These are phyloP conservation scores for Drosophila yooni DNA, from an alignment of 2,888 invertebrate species.

Conservation along the genomic window DNA sequence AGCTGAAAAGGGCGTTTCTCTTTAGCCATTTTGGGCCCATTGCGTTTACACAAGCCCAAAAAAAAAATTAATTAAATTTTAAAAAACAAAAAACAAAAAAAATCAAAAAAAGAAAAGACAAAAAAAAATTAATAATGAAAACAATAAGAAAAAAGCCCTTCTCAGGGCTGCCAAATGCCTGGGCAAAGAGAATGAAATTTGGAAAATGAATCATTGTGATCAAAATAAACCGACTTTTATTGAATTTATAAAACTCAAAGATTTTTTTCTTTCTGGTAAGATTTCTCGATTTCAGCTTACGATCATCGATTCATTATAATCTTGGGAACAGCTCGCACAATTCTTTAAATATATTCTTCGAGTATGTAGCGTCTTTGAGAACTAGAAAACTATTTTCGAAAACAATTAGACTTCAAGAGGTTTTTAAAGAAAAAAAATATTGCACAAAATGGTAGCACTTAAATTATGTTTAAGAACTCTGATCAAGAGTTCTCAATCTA, in stretches of 20 bases:
- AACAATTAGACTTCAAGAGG: neutral
- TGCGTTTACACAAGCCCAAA: conserved; percentile 38
- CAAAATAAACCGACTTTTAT: conserved; percentile 78
- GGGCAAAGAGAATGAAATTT: conserved; percentile 78
- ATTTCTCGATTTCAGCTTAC: neutral
- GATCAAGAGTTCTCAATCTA: neutral
- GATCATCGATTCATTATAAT: neutral
- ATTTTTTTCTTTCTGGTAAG: neutral
- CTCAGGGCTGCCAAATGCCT: conserved; percentile 83
- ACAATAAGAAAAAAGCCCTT: conserved; percentile 78
- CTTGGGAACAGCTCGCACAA: neutral
- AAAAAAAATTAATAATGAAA: conserved; percentile 25
- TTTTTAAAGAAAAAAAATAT: neutral
- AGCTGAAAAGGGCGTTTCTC: conserved; percentile 42
- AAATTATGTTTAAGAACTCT: neutral
- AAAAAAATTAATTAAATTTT: conserved; percentile 25
- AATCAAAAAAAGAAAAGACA: conserved; percentile 8
- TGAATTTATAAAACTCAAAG: conserved; percentile 59
- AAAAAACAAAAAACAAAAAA: conserved; percentile 20
- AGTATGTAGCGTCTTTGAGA: neutral
- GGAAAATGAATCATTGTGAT: conserved; percentile 73
- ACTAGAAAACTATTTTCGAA: neutral
- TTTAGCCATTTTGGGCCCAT: conserved; percentile 27
- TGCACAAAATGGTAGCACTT: conserved; percentile 6
- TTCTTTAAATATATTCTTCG: neutral